Base-by-base conservation (phyloP, 2,888 invertebrate genomes). In the Lomographa bimaculata region DNA sequence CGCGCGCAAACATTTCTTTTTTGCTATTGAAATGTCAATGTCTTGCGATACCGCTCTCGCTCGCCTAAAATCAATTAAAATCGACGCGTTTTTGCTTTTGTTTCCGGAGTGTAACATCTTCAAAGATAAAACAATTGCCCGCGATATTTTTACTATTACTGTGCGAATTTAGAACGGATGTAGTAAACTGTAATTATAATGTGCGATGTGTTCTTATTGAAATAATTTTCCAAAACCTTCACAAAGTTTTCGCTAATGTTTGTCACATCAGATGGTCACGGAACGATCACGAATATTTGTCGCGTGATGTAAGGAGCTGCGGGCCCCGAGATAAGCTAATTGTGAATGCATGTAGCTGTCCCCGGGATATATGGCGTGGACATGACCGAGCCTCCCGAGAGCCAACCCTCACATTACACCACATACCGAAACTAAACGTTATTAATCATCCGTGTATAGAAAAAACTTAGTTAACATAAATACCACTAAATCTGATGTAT, bases 1-100 rank as follows among this genome's bases (percentile, higher is more conserved):
- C 69, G 70, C 64, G 62, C 63, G 64, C 53, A 38, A 36, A 50
- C 57, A 75, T 76, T 74, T 71, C 74, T 79, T 86, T 84, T 83
- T 85, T 80, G 77, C 82, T 78, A 86, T 86, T 80, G 72, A 79
- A 84, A 79, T 77, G 81, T 82, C 83, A 80, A 78, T 79, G 78
- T 76, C 70, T 27, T 43, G 19, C 32, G 32, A 64, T 72, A 61
- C 55, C 54, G 60, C 50, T 46, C 55, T 50, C 47, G 60, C 54
- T 60, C 53, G 54, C 56, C 65, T 65, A 66, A 73, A 76, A 73
- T 72, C 70, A 75, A 77, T 79, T 78, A 78, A 73, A 71, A 63
- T 54, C 55, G 55, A 50, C 46, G 48, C 36, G n/a, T 24, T 54
- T 56, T 51, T 41, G 28, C 20, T 60, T 63, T 59, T 50, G 46